Conservation (phyloP, 1,140 invertebrate species). For the Phenacoccus solenopsis region DNA sequence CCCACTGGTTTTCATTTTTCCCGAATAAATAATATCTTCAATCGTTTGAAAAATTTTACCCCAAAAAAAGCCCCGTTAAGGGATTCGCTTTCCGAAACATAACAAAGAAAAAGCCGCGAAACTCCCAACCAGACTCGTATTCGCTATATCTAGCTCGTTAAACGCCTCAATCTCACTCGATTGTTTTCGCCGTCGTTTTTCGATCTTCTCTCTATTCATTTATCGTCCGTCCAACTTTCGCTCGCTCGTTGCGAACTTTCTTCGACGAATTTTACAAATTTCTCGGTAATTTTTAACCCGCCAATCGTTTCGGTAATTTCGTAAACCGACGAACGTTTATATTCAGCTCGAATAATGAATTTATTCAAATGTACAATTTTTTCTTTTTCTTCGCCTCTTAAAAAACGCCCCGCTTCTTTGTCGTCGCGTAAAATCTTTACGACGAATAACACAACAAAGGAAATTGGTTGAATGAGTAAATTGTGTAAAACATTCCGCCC, state of each 20-base stretch:
- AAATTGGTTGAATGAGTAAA: background rate
- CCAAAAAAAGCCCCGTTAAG: too few species aligned
- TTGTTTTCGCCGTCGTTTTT: background rate
- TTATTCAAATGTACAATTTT: background rate
- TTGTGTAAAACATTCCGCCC: too few species aligned
- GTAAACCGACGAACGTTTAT: background rate
- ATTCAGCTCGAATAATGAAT: background rate
- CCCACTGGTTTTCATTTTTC: too few species aligned
- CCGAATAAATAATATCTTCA: too few species aligned
- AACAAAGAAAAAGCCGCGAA: too few species aligned
- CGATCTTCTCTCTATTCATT: background rate
- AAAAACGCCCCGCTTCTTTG: background rate
- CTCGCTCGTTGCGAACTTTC: background rate
- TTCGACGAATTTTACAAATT: background rate
- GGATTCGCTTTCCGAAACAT: too few species aligned
- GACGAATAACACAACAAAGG: background rate
- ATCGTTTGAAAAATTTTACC: too few species aligned
- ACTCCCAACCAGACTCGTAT: too few species aligned
- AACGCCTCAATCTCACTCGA: background rate
- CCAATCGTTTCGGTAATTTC: background rate
- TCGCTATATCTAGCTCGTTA: background rate
- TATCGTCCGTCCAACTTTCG: background rate
- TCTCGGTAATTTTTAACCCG: background rate
- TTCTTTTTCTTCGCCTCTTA: too few species aligned
- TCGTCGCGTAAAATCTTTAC: background rate